phyloP scores from a whole-genome alignment of 2,113 vertebrate species.

The Perognathus longimembris region DNA sequence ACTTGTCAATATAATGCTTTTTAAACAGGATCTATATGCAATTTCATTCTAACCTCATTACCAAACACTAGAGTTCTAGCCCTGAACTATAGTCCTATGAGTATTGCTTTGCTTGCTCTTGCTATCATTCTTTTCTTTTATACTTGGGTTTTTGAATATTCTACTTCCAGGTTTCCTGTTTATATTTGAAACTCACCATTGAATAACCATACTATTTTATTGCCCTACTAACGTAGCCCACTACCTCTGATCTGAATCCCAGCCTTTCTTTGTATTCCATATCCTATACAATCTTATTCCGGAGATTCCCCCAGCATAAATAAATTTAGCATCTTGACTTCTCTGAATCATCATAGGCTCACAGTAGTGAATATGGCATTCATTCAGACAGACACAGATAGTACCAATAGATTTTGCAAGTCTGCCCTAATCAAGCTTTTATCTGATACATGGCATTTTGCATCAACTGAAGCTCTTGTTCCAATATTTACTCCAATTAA shows the following conservation, averaged over 20 bases:
- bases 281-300: not conserved
- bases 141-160: not conserved
- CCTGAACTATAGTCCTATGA: not conserved
- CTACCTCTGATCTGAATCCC: not conserved
- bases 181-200: not conserved
- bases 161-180: not conserved
- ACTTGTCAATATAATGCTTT: not conserved
- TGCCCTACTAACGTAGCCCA: not conserved
- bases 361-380: not conserved
- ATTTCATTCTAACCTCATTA: not conserved
- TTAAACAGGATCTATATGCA: not conserved
- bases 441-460: not conserved
- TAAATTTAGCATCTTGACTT: not conserved
- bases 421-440: not conserved
- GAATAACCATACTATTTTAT: not conserved
- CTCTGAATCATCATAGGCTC: not conserved
- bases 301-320: not conserved
- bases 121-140: not conserved
- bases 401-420: not conserved
- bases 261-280: not conserved
- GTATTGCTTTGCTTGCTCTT: not conserved
- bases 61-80: not conserved
- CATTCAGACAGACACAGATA: not conserved
- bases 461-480: not conserved
- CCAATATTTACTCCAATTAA: not conserved